Percentiles rank a stretch among this genome's conserved stretches.
Conservation (phyloP, 2,888 invertebrate species). For the Sphaerophoria rueppellii region DNA sequence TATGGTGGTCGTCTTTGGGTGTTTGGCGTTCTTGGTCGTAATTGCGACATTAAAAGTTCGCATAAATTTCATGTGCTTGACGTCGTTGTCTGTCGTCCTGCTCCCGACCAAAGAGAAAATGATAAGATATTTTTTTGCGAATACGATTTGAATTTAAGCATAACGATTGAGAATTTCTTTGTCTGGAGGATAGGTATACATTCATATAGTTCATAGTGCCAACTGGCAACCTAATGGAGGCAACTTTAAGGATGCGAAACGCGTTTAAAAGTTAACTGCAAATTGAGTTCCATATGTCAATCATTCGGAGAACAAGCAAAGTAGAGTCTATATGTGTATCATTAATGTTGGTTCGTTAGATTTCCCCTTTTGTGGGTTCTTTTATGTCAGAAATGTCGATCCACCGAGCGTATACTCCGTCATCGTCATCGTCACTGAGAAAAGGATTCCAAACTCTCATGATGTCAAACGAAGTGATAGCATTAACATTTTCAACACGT, state of each 20-base stretch:
- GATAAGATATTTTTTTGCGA: slow-evolving; percentile 48
- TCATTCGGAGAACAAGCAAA: slow-evolving; percentile 45
- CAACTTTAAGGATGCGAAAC: slow-evolving; percentile 64
- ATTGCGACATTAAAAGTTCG: slow-evolving; percentile 68
- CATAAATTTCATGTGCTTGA: slow-evolving; percentile 54
- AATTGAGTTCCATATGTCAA: slow-evolving; percentile 72
- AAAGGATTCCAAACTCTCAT: slow-evolving; percentile 56
- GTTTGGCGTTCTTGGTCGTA: slow-evolving; percentile 50
- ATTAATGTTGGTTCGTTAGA: slow-evolving; percentile 71
- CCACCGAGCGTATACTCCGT: not conserved
- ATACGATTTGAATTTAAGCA: slow-evolving; percentile 37
- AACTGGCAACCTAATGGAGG: slow-evolving; percentile 8
- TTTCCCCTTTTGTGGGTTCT: slow-evolving; percentile 26
- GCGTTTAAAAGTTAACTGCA: slow-evolving; percentile 72
- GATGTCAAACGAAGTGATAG: slow-evolving; percentile 49
- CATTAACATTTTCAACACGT: slow-evolving; percentile 72
- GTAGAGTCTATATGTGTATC: slow-evolving; percentile 51
- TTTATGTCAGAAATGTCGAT: slow-evolving; percentile 10
- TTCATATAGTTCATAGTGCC: slow-evolving; percentile 21
- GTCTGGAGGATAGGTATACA: slow-evolving; percentile 23
- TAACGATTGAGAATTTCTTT: slow-evolving; percentile 29
- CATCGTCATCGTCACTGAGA: not conserved
- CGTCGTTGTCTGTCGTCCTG: slow-evolving; percentile 28
- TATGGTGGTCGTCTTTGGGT: slow-evolving; percentile 24
- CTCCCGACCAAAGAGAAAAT: slow-evolving; percentile 2